Conservation (phyloP, 2,797 vertebrate genomes). For the Cygnus olor region DNA sequence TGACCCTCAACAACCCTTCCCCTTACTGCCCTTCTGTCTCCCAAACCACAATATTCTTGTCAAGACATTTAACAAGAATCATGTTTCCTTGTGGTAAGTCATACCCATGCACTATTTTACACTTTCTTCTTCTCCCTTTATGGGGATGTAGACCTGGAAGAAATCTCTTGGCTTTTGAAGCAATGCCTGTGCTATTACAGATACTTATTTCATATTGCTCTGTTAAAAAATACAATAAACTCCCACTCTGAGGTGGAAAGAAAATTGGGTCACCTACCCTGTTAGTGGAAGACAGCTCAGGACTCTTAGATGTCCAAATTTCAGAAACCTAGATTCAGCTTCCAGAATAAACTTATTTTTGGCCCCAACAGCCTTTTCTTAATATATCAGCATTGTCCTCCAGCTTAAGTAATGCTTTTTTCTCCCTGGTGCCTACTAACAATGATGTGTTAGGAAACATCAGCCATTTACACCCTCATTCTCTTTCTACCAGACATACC, state of each 20-base stretch:
- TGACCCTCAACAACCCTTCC: constrained; percentile 42
- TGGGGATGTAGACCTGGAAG: background rate
- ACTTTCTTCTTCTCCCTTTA: background rate
- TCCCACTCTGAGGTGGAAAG: background rate
- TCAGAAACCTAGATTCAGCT: background rate
- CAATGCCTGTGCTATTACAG: background rate
- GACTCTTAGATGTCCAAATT: background rate
- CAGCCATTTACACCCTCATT: background rate
- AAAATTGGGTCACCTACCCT: background rate
- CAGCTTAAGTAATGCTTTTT: background rate
- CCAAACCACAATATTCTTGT: constrained; percentile 55
- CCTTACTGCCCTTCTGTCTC: constrained; percentile 30
- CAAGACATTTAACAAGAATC: constrained; percentile 57
- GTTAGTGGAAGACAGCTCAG: background rate
- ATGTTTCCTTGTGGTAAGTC: constrained; percentile 23
- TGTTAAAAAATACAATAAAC: background rate
- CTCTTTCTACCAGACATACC: background rate
- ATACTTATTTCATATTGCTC: background rate
- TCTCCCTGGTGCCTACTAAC: background rate
- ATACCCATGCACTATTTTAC: background rate
- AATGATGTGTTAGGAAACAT: background rate
- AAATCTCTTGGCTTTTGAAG: background rate
- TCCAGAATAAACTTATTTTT: background rate
- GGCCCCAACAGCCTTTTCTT: background rate
- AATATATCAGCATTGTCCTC: background rate